phyloP scores from a whole-genome alignment of 2,113 vertebrate species.

The Tupaia chinensis region DNA sequence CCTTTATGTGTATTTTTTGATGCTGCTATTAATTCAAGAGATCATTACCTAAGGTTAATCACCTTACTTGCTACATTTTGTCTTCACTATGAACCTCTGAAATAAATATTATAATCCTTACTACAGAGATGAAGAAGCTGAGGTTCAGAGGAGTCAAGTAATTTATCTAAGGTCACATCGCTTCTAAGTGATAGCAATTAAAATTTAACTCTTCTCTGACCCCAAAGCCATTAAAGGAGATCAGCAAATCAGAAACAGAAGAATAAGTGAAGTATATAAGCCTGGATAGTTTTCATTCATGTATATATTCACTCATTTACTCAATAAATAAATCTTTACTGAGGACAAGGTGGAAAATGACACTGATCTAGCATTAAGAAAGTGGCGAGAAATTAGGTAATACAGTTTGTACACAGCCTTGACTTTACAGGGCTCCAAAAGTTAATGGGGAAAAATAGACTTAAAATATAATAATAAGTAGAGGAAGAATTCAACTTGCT shows the following conservation, averaged over 20 bases:
- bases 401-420: background rate
- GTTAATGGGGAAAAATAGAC: background rate
- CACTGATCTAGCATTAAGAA: background rate
- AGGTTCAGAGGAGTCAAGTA: background rate
- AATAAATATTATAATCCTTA: background rate
- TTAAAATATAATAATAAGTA: background rate
- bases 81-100: background rate
- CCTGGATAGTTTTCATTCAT: background rate
- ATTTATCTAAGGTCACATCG: background rate
- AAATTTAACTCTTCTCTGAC: background rate
- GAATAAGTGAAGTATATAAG: background rate
- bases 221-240: background rate
- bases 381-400: background rate
- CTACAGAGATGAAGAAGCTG: constrained; percentile 10
- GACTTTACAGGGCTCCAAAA: background rate
- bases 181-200: constrained; percentile 11
- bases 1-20: background rate
- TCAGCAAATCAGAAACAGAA: background rate
- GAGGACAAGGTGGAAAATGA: background rate
- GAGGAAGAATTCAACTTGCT: background rate
- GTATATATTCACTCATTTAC: background rate
- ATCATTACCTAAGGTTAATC: constrained; percentile 1
- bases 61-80: background rate
- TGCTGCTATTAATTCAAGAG: background rate
- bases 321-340: background rate